Conservation (phyloP, 2,113 vertebrate genomes). For the Alethe castanea region DNA sequence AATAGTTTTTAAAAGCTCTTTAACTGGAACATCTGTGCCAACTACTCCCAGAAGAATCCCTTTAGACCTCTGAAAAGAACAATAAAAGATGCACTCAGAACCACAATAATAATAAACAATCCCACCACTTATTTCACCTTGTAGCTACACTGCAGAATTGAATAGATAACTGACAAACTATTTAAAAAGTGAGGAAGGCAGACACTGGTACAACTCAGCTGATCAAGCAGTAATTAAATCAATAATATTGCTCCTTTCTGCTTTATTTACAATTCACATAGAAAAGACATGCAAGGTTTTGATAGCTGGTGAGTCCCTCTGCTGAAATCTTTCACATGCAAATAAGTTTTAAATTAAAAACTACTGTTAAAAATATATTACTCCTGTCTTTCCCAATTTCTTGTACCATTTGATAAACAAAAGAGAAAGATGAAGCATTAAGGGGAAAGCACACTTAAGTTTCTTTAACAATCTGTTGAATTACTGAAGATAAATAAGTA, state of each 20-base stretch:
- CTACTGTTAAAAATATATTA: background rate
- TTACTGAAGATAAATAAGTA: background rate
- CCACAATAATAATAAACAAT: background rate
- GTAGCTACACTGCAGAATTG: background rate
- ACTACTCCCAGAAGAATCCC: slow-evolving; percentile 97
- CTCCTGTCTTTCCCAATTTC: background rate
- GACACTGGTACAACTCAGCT: background rate
- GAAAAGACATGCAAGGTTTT: background rate
- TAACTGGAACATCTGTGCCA: slow-evolving; percentile 96
- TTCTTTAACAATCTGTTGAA: background rate
- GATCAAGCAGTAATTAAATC: background rate
- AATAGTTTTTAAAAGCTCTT: slow-evolving; percentile 94
- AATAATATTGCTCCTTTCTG: background rate
- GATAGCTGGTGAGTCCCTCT: background rate
- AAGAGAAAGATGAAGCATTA: background rate
- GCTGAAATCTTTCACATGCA: background rate
- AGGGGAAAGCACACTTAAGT: background rate
- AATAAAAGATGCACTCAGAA: slow-evolving; percentile 11
- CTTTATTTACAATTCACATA: background rate
- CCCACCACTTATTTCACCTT: background rate
- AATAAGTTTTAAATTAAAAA: background rate
- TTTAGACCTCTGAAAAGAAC: slow-evolving; percentile 82
- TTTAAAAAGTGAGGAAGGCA: background rate
- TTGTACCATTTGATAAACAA: background rate
- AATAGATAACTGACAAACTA: background rate